Conservation (phyloP, 2,113 vertebrate species). For the Dryoscopus gambensis region DNA sequence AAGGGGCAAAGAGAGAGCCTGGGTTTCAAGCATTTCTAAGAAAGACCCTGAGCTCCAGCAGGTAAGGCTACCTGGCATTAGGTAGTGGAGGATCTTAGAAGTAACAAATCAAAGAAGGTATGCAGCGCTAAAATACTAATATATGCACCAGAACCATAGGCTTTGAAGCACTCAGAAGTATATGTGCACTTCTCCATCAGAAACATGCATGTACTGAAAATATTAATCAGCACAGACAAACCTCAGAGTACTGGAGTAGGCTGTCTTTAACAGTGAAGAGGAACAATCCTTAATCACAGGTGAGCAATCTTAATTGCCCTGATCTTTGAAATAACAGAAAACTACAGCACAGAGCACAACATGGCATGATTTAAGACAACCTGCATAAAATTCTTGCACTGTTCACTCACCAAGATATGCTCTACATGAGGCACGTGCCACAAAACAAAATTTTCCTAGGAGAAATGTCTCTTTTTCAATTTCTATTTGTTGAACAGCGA, state of each 20-base stretch:
- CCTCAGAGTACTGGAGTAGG: neutral
- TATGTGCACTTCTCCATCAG: neutral
- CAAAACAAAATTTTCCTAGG: neutral
- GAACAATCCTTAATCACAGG: neutral
- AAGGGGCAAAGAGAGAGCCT: neutral
- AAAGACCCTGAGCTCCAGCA: neutral
- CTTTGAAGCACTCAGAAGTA: neutral
- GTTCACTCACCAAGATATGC: neutral
- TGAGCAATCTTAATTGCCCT: neutral
- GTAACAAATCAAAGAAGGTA: neutral
- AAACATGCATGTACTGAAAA: neutral
- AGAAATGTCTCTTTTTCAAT: neutral
- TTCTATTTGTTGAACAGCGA: neutral
- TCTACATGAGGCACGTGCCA: neutral
- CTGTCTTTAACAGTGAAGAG: neutral
- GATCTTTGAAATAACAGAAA: neutral
- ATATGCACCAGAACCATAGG: neutral
- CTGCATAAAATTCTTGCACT: neutral
- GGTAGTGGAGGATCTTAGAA: neutral
- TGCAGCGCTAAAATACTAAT: neutral
- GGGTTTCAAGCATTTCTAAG: neutral
- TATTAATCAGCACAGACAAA: neutral
- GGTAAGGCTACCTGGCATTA: neutral
- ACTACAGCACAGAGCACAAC: neutral
- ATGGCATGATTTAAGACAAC: neutral